Evolutionary conservation across 2,888 invertebrate genomes (phyloP).

Genomic region (Apamea anceps): DNA sequence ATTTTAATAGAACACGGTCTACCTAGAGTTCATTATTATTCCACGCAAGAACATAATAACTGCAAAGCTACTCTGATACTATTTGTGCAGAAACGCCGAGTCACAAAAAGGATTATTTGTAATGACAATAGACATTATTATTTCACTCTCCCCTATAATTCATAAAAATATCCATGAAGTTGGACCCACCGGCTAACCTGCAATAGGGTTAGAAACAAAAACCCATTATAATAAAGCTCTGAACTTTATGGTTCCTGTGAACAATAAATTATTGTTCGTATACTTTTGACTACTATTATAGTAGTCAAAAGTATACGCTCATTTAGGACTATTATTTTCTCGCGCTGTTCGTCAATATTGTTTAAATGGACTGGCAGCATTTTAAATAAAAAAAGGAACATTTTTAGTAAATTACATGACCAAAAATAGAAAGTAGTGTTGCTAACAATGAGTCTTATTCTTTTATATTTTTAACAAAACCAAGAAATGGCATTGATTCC

Average conservation of each 20-base stretch:
- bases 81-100: not conserved
- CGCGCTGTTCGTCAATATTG: not conserved
- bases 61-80: not conserved
- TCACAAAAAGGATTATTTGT: not conserved
- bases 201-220: constrained; percentile 1
- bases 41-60: not conserved
- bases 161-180: not conserved
- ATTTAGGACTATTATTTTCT: not conserved
- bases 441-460: not conserved
- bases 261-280: too few species aligned
- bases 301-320: not conserved
- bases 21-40: not conserved
- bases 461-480: not conserved
- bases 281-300: too few species aligned
- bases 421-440: not conserved
- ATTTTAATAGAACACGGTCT: not conserved
- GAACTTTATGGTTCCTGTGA: not conserved
- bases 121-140: not conserved
- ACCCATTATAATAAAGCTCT: not conserved
- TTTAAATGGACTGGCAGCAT: not conserved
- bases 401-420: not conserved
- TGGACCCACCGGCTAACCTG: not conserved
- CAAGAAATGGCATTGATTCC: not conserved
- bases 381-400: not conserved
- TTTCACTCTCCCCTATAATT: not conserved